phyloP scores from a whole-genome alignment of 2,888 invertebrate genomes.

The Lordiphosa andalusiaca region DNA sequence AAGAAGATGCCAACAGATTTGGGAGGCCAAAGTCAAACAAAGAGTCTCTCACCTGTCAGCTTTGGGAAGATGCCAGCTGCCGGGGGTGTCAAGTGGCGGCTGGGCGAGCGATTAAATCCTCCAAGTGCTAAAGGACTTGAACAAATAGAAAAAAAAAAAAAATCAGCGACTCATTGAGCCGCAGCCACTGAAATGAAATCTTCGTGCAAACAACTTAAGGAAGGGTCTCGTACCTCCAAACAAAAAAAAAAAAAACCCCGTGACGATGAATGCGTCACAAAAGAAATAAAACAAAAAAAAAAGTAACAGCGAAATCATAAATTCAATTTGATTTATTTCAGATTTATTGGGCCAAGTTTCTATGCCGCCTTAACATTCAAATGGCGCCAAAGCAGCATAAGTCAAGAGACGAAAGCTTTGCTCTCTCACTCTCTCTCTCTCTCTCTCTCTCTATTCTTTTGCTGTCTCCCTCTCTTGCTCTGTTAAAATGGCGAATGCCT shows the following conservation, averaged over 20 bases:
- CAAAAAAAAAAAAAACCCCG: neutral
- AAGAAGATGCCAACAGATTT: constrained; percentile 9
- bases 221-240: neutral
- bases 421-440: neutral
- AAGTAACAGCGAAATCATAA: constrained; percentile 61
- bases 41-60: constrained; percentile 38
- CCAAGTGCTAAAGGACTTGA: constrained; percentile 27
- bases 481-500: constrained; percentile 9
- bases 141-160: too few species aligned
- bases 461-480: neutral
- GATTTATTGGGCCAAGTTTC: constrained; percentile 52
- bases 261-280: constrained; percentile 1
- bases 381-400: constrained; percentile 9
- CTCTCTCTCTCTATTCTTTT: too few species aligned
- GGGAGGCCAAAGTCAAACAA: constrained; percentile 35
- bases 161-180: constrained; percentile 47
- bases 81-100: constrained; percentile 33
- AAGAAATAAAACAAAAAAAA: constrained; percentile 12
- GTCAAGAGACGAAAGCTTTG: constrained; percentile 26
- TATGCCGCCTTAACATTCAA: constrained; percentile 26
- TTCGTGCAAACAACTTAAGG: constrained; percentile 43
- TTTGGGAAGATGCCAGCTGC: constrained; percentile 15
- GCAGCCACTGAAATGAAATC: constrained; percentile 45
- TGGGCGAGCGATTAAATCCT: constrained; percentile 31
- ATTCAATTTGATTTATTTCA: constrained; percentile 71